Conservation (phyloP, 1,140 invertebrate species). For the Drosophila truncata region DNA sequence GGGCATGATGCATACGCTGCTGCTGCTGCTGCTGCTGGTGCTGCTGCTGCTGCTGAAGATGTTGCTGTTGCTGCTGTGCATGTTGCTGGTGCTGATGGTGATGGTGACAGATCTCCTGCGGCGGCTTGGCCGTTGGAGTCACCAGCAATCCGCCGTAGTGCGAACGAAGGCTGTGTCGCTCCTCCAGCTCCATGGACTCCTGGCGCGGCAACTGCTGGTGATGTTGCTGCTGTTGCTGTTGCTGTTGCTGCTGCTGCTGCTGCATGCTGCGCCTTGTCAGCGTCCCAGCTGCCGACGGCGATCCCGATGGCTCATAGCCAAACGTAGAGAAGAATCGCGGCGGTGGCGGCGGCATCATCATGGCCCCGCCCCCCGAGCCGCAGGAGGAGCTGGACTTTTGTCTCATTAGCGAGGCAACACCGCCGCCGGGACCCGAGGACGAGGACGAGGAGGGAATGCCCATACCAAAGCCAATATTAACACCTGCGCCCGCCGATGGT, state of each 20-base stretch:
- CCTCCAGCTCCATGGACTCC: constrained; percentile 52
- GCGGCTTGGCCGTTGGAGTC: constrained; percentile 46
- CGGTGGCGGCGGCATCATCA: constrained; percentile 63
- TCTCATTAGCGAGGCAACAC: constrained; percentile 73
- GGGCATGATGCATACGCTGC: constrained; percentile 56
- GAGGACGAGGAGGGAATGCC: neutral
- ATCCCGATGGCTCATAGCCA: constrained; percentile 76
- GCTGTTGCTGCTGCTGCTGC: constrained; percentile 41
- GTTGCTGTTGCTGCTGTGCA: constrained; percentile 52
- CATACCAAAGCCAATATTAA: constrained; percentile 17
- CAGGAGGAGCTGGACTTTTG: constrained; percentile 78
- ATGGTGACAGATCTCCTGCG: constrained; percentile 78
- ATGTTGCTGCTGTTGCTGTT: constrained; percentile 57
- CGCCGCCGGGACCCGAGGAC: constrained; percentile 27
- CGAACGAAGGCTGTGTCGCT: constrained; percentile 55
- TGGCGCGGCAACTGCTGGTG: constrained; percentile 55
- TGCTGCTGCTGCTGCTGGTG: constrained; percentile 42
- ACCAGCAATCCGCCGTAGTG: constrained; percentile 72
- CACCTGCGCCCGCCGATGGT: constrained; percentile 9
- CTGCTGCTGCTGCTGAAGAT: constrained; percentile 41
- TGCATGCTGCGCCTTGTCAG: constrained; percentile 72
- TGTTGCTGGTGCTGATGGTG: constrained; percentile 82
- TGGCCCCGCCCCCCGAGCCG: constrained; percentile 22
- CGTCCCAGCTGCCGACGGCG: constrained; percentile 53
- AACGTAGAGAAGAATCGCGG: constrained; percentile 82